Percentiles rank a stretch among this genome's conserved stretches.
These are phyloP conservation scores for Phalloptychus januarius DNA, from an alignment of 2,797 vertebrate species.

Conservation along the genomic window DNA sequence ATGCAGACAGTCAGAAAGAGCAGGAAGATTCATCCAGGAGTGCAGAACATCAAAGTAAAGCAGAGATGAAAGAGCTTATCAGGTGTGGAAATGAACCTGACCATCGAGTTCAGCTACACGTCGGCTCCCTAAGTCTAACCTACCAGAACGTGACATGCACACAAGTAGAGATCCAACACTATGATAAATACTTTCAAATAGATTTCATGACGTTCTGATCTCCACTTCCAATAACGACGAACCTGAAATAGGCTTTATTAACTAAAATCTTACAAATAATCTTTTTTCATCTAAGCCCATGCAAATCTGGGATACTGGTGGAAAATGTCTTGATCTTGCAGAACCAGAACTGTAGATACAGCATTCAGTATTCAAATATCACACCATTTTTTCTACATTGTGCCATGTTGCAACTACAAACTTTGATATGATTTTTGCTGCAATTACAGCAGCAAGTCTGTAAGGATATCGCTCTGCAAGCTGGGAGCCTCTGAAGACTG, in stretches of 20 bases:
- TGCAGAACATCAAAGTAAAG: slow-evolving; percentile 70
- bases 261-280: neutral
- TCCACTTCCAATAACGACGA: neutral
- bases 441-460: neutral
- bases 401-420: neutral
- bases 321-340: neutral
- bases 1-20: slow-evolving; percentile 43
- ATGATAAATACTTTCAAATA: slow-evolving; percentile 7
- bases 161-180: slow-evolving; percentile 14
- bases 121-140: slow-evolving; percentile 47
- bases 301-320: neutral
- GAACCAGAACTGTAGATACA: neutral
- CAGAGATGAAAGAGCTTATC: slow-evolving; percentile 76
- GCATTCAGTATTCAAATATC: neutral
- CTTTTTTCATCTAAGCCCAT: neutral
- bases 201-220: neutral
- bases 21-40: slow-evolving; percentile 66
- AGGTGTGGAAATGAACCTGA: slow-evolving; percentile 75
- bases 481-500: neutral
- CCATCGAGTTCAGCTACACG: slow-evolving; percentile 54
- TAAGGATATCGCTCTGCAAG: neutral
- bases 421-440: neutral
- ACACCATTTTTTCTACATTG: neutral
- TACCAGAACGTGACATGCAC: slow-evolving; percentile 38
- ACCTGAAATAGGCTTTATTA: neutral